phyloP scores from a whole-genome alignment of 53 echinoderm and acorn worm species.

The Pentamera pediparva region DNA sequence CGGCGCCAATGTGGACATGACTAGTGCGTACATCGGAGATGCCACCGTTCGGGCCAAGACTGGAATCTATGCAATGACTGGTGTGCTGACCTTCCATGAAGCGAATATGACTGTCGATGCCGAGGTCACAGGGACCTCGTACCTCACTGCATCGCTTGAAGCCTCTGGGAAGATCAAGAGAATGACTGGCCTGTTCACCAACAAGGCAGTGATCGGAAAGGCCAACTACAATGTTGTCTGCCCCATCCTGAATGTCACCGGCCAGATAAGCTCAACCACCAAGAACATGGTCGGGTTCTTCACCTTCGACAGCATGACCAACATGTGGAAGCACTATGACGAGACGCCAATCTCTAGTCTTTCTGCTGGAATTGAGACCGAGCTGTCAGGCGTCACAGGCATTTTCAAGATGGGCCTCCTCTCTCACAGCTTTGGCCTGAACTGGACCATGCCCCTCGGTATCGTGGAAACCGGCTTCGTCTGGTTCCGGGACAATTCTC shows the following conservation, averaged over 20 bases:
- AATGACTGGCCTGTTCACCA: slow-evolving; percentile 46
- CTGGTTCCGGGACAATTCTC: not conserved
- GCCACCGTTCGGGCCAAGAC: slow-evolving; percentile 24
- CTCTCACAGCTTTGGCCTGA: slow-evolving; percentile 30
- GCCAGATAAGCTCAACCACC: slow-evolving; percentile 41
- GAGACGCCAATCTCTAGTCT: slow-evolving; percentile 36
- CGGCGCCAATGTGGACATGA: slow-evolving; percentile 30
- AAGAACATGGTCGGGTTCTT: slow-evolving; percentile 56
- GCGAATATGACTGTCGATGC: not conserved
- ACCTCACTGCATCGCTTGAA: slow-evolving; percentile 38
- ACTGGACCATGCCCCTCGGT: slow-evolving; percentile 25
- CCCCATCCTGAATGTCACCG: slow-evolving; percentile 58
- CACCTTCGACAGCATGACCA: slow-evolving; percentile 38
- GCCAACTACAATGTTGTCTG: slow-evolving; percentile 34
- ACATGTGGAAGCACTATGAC: slow-evolving; percentile 14
- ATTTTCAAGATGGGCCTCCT: slow-evolving; percentile 52
- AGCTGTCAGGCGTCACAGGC: slow-evolving; percentile 32
- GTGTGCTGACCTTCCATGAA: slow-evolving; percentile 42
- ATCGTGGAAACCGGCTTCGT: not conserved
- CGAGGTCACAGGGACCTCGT: slow-evolving; percentile 17
- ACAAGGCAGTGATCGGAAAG: slow-evolving; percentile 19
- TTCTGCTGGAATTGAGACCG: slow-evolving; percentile 21
- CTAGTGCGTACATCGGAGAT: slow-evolving; percentile 27
- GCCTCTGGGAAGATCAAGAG: slow-evolving; percentile 26
- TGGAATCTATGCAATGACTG: slow-evolving; percentile 38